Conservation (phyloP, 1,140 invertebrate genomes). For the Philopotamus ludificatus region DNA sequence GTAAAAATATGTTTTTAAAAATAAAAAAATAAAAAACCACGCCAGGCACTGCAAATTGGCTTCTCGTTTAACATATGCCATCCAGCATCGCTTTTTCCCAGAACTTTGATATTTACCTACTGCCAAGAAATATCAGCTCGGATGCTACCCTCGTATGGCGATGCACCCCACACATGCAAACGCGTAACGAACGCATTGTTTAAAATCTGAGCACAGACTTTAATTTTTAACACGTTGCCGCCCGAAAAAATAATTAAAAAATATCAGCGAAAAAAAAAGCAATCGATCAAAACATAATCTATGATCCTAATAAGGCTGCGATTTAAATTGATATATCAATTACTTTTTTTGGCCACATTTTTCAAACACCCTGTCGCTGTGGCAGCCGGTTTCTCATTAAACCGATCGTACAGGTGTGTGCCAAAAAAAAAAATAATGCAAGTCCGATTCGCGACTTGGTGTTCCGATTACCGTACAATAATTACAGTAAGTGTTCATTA, state of each 20-base stretch:
- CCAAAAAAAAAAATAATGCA: background rate
- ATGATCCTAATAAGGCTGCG: too few relatives aligned
- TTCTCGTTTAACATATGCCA: slow-evolving; percentile 21
- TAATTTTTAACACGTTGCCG: slow-evolving; percentile 21
- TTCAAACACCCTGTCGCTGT: too few relatives aligned
- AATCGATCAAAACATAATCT: too few relatives aligned
- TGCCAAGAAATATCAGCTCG: slow-evolving; percentile 23
- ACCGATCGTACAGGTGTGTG: too few relatives aligned
- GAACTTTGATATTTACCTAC: slow-evolving; percentile 23
- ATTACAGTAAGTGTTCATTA: slow-evolving; percentile 9
- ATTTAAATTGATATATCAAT: too few relatives aligned
- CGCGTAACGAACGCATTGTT: background rate
- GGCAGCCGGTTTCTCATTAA: too few relatives aligned
- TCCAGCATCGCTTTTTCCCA: slow-evolving; percentile 9
- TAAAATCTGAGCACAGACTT: background rate
- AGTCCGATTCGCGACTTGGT: background rate
- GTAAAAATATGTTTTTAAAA: too few relatives aligned
- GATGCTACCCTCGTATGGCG: slow-evolving; percentile 9
- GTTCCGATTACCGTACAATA: background rate
- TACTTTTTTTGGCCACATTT: too few relatives aligned
- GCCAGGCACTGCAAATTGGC: slow-evolving; percentile 4
- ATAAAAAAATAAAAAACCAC: too few relatives aligned
- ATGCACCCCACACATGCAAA: background rate
- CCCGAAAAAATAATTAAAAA: too few relatives aligned
- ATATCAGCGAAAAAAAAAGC: too few relatives aligned